A percentile compares a stretch with the other conserved stretches of the same genome.
phyloP scores from a whole-genome alignment of 37 sponge, comb jelly and placozoan species.

The Beroe forskalii region DNA sequence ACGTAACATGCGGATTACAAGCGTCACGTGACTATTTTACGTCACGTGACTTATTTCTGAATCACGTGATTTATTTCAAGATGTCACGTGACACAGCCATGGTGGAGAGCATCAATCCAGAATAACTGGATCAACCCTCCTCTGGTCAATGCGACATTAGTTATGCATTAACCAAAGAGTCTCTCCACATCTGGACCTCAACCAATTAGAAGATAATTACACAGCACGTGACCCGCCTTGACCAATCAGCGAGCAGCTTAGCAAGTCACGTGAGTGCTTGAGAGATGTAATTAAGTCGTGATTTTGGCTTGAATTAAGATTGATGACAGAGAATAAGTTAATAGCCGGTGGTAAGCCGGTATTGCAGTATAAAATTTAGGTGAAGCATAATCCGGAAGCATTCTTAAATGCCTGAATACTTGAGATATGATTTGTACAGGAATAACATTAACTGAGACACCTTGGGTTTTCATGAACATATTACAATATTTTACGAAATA shows the following conservation, averaged over 20 bases:
- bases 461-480: too few species aligned
- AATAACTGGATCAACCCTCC: neutral
- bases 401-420: neutral
- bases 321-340: neutral
- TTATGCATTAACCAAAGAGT: too few species aligned
- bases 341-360: neutral
- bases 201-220: neutral
- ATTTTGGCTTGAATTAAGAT: neutral
- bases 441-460: too few species aligned
- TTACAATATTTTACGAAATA: too few species aligned
- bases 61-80: too few species aligned
- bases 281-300: neutral
- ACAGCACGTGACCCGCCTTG: neutral
- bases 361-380: neutral
- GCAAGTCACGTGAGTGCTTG: too few species aligned
- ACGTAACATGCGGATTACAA: too few species aligned
- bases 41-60: too few species aligned
- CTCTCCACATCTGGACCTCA: too few species aligned
- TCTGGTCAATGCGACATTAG: neutral
- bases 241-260: neutral
- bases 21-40: too few species aligned
- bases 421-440: too few species aligned
- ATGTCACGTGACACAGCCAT: neutral
- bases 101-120: neutral
- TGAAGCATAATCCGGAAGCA: neutral